Base-by-base conservation (phyloP, 2,888 invertebrate genomes). In the Ctenicera cuprea region DNA sequence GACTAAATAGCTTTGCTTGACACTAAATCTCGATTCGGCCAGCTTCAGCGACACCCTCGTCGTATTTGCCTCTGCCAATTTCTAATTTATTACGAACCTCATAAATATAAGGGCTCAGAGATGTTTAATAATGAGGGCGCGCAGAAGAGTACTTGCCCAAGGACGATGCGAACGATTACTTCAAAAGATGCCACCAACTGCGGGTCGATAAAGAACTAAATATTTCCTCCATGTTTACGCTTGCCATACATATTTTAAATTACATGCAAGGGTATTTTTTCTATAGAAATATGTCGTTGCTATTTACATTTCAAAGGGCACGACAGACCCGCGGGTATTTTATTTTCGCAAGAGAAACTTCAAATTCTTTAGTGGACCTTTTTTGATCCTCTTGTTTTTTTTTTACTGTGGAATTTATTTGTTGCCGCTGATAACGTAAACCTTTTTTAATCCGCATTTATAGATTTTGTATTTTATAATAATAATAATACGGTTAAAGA, bases 11-110 rank as follows among this genome's bases (percentile, higher is more conserved):
- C 54, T 54, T 54, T 30, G 30, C 54, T 22, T 30, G 30, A 54
- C 54, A 54, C 30, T 54, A 50, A 50, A 50, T 50, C 50, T 50
- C 26, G 26, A 50, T 45, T 45, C 45, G 18, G 50, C 12, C 22
- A 20, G 11, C 20, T 50, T 26, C 12, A 50, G 50, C 50, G 50
- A 30, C 54, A 54, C 26, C 14, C 30, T 54, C 54, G 5, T 30
- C 22, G 18, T 20, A 50, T 22, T n/a, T 30, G 14, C 26, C 12
- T 30, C 22, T 54, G 14, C 8, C 30, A 54, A 54, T 54, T 54
- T 54, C 30, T 54, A 54, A 54, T 54, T 54, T 54, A 54, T 30
- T 54, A 33, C 26, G 26, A 50, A 50, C 50, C 50, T 50, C 50
- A 50, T 50, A 50, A 50, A 50, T 50, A 50, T 50, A 26, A 48